Evolutionary conservation across 2,888 invertebrate species (phyloP), one percentile per base, ranked within the genome.

Genomic region (Sussaba pulchella): DNA sequence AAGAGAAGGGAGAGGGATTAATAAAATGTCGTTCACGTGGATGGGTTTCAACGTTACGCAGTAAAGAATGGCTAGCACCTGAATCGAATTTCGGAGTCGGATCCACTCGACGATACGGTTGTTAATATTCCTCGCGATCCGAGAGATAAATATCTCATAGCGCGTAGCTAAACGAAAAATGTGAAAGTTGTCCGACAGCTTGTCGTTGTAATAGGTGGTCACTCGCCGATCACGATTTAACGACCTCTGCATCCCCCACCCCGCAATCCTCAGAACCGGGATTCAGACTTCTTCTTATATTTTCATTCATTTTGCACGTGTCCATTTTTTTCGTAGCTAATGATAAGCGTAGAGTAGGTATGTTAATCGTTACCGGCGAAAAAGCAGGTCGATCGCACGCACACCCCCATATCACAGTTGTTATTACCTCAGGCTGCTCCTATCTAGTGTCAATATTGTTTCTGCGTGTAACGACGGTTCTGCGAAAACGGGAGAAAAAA

Each of bases 121-220:
- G 31, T 63, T 39, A 10, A 39, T 50, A 1, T 31, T 1, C 19
- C 41, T 2, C 39, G 17, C 61, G 14, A 36, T 10, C 24, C 12
- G 4, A 12, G 50, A 52, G 45, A 39, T 50, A 39, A 39, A 50
- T 67, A 67, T 39, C 1, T 52, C 6, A 1, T n/a, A 45, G 1
- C n/a, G 14, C 21, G 9, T 31, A 24, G 50, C 45, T n/a, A 2
- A 41, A 45, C 61, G 69, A 45, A 54, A 21, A 54, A 54, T 70
- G 63, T 76, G 63, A 76, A 70, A 63, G 70, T 76, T 76, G 76
- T 45, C 45, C 3, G 52, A 45, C 63, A 12, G 61, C 76, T 45
- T 54, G 21, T 17, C 66, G 24, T 14, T 21, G 21, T 1, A 67
- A 19, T 39, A 19, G 52, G 21, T 9, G 21, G 21, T 0, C 19